Percentiles rank a stretch among this genome's conserved stretches.
These are phyloP conservation scores for Forpus xanthops DNA, from an alignment of 2,797 vertebrate species.

Conservation along the genomic window DNA sequence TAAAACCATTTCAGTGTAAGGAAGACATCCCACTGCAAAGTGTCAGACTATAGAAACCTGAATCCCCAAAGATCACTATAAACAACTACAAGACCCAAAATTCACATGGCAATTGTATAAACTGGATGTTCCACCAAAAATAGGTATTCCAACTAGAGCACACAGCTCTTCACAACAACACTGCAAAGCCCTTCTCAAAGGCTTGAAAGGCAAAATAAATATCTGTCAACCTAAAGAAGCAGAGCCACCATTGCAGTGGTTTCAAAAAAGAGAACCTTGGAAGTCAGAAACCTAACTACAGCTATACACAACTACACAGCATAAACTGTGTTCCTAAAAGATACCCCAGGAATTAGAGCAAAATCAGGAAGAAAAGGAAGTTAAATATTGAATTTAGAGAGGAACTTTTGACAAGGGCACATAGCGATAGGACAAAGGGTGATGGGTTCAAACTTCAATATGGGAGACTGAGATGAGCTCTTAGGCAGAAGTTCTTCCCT, in stretches of 20 bases:
- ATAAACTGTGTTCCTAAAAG: accelerated
- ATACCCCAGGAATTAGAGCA: neutral
- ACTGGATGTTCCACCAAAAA: neutral
- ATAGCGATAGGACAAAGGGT: neutral
- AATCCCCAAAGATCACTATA: neutral
- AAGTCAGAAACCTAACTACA: neutral
- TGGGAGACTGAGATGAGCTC: neutral
- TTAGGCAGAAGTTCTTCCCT: neutral
- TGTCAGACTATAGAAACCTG: neutral
- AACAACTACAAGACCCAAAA: neutral
- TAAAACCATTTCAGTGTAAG: neutral
- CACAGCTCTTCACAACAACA: neutral
- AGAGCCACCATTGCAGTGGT: neutral
- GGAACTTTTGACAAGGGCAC: neutral
- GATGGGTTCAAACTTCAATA: neutral
- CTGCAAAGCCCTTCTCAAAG: neutral
- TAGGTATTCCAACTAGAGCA: neutral
- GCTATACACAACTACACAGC: neutral
- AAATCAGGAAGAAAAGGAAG: neutral
- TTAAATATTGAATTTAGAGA: neutral
- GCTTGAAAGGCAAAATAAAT: neutral
- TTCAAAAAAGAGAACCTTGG: neutral
- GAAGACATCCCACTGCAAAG: neutral
- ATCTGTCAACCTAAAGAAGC: neutral
- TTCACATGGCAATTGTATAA: neutral